Percentiles rank a stretch among this genome's conserved stretches.
These are phyloP conservation scores for Brachionus asplanchnoidis DNA, from an alignment of 1,140 invertebrate species.

Conservation along the genomic window DNA sequence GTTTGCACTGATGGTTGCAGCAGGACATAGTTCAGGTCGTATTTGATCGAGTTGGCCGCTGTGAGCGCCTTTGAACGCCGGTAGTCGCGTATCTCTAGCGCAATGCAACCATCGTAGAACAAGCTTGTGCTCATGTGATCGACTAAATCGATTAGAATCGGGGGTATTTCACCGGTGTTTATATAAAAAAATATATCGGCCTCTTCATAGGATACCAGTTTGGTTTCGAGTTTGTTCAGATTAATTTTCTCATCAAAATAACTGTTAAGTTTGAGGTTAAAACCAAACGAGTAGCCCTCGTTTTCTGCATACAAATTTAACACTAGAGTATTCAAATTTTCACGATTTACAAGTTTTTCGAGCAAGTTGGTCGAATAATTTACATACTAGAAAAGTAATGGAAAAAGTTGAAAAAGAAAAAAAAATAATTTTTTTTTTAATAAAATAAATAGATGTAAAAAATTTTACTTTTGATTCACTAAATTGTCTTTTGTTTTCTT, in stretches of 20 bases:
- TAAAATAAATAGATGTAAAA: not conserved
- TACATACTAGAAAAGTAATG: not conserved
- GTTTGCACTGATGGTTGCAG: constrained; percentile 79
- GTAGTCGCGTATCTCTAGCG: constrained; percentile 82
- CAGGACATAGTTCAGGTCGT: constrained; percentile 67
- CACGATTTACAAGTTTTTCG: constrained; percentile 74
- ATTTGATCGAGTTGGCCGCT: constrained; percentile 47
- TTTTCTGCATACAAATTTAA: constrained; percentile 83
- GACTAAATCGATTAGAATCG: constrained; percentile 74
- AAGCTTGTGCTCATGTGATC: constrained; percentile 69
- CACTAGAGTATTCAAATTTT: constrained; percentile 77
- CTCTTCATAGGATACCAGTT: constrained; percentile 19
- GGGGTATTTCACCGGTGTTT: constrained; percentile 62
- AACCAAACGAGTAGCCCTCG: constrained; percentile 79
- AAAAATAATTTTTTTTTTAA: not conserved
- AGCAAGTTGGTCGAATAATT: constrained; percentile 71
- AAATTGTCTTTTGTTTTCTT: constrained; percentile 50
- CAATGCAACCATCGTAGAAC: constrained; percentile 84
- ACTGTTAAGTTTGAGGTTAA: constrained; percentile 57
- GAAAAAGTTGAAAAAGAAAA: not conserved
- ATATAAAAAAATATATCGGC: constrained; percentile 31
- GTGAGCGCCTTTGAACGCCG: constrained; percentile 58
- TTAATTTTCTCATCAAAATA: constrained; percentile 47
- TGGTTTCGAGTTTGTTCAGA: constrained; percentile 43
- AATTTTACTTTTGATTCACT: constrained; percentile 47